A percentile compares a stretch with the other conserved stretches of the same genome.
These are phyloP conservation scores for Papilio protenor DNA, from an alignment of 2,888 invertebrate species.

Conservation along the genomic window DNA sequence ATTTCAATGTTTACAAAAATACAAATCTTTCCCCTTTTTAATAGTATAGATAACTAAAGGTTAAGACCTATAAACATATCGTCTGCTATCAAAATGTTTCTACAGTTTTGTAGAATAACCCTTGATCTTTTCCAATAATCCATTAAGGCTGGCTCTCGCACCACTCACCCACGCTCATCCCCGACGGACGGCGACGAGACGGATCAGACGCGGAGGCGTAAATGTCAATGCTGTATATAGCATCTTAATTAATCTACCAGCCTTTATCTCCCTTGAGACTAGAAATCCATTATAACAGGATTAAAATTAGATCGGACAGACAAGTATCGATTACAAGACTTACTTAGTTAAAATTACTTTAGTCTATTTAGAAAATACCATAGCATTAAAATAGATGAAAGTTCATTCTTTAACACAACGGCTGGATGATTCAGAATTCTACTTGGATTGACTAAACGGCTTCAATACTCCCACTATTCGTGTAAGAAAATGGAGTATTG, in stretches of 20 bases:
- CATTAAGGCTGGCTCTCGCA: background rate
- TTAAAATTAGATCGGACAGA: constrained; percentile 1
- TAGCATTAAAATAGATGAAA: background rate
- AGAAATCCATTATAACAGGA: background rate
- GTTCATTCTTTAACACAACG: background rate
- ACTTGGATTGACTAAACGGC: background rate
- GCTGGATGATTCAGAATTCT: background rate
- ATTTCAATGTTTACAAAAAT: no score
- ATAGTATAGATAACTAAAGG: no score
- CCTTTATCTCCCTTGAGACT: constrained; percentile 10
- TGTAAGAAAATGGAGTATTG: background rate
- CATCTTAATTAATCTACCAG: constrained; percentile 15
- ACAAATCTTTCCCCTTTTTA: no score
- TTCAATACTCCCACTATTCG: background rate
- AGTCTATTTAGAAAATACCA: background rate
- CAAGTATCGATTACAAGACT: background rate
- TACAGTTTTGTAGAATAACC: background rate
- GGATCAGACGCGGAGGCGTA: constrained; percentile 2
- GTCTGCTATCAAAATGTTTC: background rate
- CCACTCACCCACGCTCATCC: constrained; percentile 19
- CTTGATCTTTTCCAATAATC: background rate
- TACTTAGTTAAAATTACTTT: background rate
- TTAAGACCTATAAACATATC: no score
- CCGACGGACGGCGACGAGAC: background rate
- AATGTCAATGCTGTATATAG: constrained; percentile 18